Conservation (phyloP, 2,888 invertebrate species). For the Tanypteryx hageni region DNA sequence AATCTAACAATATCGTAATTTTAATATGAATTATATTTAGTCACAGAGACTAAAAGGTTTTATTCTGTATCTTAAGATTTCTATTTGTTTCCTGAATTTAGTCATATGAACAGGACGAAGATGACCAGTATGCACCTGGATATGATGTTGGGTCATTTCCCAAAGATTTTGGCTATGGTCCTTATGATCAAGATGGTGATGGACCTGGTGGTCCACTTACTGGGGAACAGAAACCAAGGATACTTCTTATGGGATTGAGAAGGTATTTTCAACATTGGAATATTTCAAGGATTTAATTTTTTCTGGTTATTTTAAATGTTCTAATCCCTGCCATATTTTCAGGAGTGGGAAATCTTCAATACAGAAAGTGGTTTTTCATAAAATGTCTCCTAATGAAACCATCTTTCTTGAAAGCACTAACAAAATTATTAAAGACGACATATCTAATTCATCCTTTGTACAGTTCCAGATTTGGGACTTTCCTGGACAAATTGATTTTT, state of each 20-base stretch:
- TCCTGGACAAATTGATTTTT: constrained; percentile 98
- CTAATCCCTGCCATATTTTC: constrained; percentile 72
- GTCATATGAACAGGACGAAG: constrained; percentile 74
- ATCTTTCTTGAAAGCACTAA: constrained; percentile 98
- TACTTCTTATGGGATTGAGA: constrained; percentile 95
- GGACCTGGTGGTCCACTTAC: constrained; percentile 76
- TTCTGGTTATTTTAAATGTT: constrained; percentile 12
- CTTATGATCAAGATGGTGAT: constrained; percentile 89
- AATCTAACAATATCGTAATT: no score
- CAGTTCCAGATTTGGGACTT: constrained; percentile 99
- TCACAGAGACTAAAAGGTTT: no score
- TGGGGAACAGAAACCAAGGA: constrained; percentile 93
- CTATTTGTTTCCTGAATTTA: constrained; percentile 65
- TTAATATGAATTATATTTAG: no score
- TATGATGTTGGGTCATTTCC: constrained; percentile 86
- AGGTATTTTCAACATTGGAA: constrained; percentile 78
- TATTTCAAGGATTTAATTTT: not conserved
- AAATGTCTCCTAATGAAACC: constrained; percentile 99
- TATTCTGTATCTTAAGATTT: no score
- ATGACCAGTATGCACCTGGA: constrained; percentile 75
- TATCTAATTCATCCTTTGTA: constrained; percentile 97
- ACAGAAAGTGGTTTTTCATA: constrained; percentile 99
- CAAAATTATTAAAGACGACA: constrained; percentile 98
- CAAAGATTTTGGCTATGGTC: constrained; percentile 94
- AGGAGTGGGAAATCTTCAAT: constrained; percentile 99